phyloP scores from a whole-genome alignment of 2,113 vertebrate species.

The Malurus alboscapulatus region DNA sequence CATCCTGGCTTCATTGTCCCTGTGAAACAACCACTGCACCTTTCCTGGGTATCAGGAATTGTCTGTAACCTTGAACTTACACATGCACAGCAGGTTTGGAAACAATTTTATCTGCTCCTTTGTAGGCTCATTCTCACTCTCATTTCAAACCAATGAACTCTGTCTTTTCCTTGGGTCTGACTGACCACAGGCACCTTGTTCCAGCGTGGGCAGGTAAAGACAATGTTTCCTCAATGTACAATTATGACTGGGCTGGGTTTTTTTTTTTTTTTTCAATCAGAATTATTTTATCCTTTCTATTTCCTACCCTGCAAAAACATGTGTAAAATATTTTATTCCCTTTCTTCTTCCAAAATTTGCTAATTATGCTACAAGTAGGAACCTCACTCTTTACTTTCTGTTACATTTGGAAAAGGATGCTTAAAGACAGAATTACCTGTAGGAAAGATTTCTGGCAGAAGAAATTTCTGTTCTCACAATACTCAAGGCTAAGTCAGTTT shows the following conservation, averaged over 20 bases:
- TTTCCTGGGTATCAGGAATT: background rate
- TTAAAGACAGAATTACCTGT: background rate
- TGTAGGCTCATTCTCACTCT: background rate
- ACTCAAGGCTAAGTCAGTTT: conserved; percentile 45
- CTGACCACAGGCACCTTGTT: background rate
- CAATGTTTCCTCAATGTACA: background rate
- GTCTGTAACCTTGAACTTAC: background rate
- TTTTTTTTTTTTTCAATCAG: background rate
- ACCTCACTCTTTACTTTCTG: background rate
- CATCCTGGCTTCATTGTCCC: background rate
- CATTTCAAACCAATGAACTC: background rate
- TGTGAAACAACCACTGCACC: background rate
- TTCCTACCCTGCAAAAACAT: background rate
- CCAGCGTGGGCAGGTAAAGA: background rate
- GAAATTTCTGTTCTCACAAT: conserved; percentile 27
- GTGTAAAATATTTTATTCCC: background rate
- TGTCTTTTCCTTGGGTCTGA: background rate
- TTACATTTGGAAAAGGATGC: background rate
- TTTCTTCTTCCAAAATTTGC: conserved; percentile 13
- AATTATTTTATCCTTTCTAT: background rate
- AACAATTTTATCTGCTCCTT: background rate
- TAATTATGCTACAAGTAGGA: conserved; percentile 1
- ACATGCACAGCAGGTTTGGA: background rate
- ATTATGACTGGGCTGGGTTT: background rate
- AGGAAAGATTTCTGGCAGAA: conserved; percentile 8